Evolutionary conservation across 2,113 vertebrate genomes (phyloP).

Genomic region (Peromyscus maniculatus): DNA sequence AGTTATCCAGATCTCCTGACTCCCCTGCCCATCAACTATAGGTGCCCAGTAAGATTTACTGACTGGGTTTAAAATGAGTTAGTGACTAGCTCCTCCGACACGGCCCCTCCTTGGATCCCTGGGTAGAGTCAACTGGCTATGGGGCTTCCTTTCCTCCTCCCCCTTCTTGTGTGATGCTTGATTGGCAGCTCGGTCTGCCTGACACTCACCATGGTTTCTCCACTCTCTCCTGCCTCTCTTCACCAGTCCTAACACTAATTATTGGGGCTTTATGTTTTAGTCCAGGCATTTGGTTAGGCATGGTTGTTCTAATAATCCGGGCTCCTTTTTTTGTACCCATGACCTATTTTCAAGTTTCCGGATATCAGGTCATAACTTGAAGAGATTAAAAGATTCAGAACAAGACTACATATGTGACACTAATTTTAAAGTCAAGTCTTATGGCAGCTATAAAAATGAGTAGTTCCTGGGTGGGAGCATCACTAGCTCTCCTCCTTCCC

Average conservation of each 20-base stretch:
- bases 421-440: background rate
- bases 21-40: background rate
- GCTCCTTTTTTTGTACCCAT: background rate
- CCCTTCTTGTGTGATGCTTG: background rate
- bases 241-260: background rate
- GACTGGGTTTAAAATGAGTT: background rate
- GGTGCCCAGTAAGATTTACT: background rate
- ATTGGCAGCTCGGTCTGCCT: background rate
- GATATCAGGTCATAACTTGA: slow-evolving; percentile 22
- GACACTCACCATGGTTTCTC: background rate
- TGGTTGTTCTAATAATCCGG: background rate
- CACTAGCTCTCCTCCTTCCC: background rate
- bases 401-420: background rate
- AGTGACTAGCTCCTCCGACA: background rate
- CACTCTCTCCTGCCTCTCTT: background rate
- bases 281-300: background rate
- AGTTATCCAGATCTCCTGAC: background rate
- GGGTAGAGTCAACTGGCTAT: background rate
- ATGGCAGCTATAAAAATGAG: background rate
- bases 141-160: background rate
- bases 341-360: slow-evolving; percentile 41
- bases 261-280: background rate
- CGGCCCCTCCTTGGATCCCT: background rate
- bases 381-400: slow-evolving; percentile 40
- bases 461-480: background rate